These are phyloP conservation scores for Ictalurus furcatus DNA, from an alignment of 2,113 vertebrate species.

Conservation along the genomic window DNA sequence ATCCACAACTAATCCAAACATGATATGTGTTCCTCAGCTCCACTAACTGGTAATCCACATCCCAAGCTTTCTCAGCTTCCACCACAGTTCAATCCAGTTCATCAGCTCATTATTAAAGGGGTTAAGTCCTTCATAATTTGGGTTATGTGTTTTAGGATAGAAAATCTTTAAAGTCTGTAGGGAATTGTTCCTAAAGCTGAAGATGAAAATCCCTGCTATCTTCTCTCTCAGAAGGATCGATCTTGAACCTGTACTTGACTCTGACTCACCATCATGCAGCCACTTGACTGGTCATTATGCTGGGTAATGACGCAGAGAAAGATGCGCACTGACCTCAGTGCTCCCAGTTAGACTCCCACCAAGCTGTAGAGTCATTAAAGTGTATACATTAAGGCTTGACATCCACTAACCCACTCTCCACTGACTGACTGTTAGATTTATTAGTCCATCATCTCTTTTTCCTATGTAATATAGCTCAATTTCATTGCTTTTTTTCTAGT, in stretches of 20 bases:
- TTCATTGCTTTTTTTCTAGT: not conserved
- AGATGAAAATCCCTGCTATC: not conserved
- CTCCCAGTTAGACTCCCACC: not conserved
- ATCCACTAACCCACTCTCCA: not conserved
- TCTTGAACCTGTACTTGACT: not conserved
- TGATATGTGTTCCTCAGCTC: not conserved
- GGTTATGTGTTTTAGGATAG: not conserved
- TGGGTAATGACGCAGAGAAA: not conserved
- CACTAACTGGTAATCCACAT: not conserved
- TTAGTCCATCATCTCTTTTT: not conserved
- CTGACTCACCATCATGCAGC: not conserved
- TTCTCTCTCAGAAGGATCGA: not conserved
- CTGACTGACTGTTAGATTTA: not conserved
- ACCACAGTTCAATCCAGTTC: not conserved
- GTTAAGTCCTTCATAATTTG: not conserved
- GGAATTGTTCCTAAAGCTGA: constrained; percentile 3
- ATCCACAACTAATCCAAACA: not conserved
- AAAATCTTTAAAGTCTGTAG: not conserved
- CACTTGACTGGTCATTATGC: constrained; percentile 21
- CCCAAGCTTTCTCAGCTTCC: not conserved
- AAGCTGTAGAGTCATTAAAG: constrained; percentile 10
- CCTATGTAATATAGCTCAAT: not conserved
- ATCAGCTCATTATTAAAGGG: not conserved
- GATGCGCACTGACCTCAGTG: not conserved
- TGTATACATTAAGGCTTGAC: not conserved